These are phyloP conservation scores for Scatophagus argus DNA, from an alignment of 2,113 vertebrate species.

Conservation along the genomic window DNA sequence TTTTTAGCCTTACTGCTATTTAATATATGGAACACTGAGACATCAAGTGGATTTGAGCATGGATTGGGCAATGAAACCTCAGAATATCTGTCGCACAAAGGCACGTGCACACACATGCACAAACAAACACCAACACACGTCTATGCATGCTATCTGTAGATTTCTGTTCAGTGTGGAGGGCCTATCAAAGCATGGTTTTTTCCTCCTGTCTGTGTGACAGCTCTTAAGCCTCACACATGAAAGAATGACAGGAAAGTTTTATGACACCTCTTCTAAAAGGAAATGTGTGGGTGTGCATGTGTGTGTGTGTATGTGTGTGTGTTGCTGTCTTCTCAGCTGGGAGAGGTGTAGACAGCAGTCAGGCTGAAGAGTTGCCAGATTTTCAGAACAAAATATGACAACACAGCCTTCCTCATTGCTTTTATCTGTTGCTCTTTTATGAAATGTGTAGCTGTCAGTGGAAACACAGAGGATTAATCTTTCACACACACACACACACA, in stretches of 20 bases:
- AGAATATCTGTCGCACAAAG: conserved; percentile 11
- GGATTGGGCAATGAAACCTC: conserved; percentile 27
- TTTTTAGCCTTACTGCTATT: background rate
- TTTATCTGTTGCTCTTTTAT: conserved; percentile 44
- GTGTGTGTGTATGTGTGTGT: conserved; percentile 21
- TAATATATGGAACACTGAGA: conserved; percentile 4
- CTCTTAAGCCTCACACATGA: conserved; percentile 76
- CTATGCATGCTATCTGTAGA: conserved; percentile 45
- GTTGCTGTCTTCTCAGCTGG: conserved; percentile 47
- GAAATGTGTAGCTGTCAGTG: conserved; percentile 32
- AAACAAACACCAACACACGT: conserved; percentile 44
- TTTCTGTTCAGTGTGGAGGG: conserved; percentile 43
- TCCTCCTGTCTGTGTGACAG: conserved; percentile 68
- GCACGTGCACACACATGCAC: conserved; percentile 32
- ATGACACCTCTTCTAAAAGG: conserved; percentile 64
- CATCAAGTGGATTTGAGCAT: conserved; percentile 13
- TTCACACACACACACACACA: background rate
- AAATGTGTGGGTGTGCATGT: conserved; percentile 14
- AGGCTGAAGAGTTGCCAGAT: conserved; percentile 49
- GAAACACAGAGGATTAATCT: conserved; percentile 45
- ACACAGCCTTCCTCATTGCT: conserved; percentile 42
- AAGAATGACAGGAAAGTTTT: conserved; percentile 74
- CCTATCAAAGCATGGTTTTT: conserved; percentile 69
- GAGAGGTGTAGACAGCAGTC: conserved; percentile 65
- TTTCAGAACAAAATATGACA: conserved; percentile 62